Evolutionary conservation across 2,113 vertebrate genomes (phyloP).

Genomic region (Callospermophilus lateralis): DNA sequence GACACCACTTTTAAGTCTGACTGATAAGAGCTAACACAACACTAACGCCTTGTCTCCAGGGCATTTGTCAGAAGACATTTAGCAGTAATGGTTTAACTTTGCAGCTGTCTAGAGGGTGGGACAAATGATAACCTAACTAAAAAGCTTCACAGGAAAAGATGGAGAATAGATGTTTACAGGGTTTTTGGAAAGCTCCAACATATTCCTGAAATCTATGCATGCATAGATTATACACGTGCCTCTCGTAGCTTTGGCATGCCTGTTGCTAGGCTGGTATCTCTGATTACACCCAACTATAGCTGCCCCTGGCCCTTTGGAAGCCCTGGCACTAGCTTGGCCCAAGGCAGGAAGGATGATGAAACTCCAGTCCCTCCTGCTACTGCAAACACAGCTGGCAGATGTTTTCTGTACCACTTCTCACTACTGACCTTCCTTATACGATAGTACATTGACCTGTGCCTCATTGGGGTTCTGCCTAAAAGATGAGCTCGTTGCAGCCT

Average conservation of each 20-base stretch:
- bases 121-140: not conserved
- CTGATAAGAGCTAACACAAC: not conserved
- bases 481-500: no score
- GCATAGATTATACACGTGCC: not conserved
- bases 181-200: not conserved
- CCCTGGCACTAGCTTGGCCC: constrained; percentile 74
- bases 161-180: not conserved
- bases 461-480: no score
- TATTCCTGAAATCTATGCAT: not conserved
- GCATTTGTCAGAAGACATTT: not conserved
- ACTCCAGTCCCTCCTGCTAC: constrained; percentile 96
- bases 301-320: constrained; percentile 69
- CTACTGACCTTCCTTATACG: no score
- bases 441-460: no score
- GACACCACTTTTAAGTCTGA: not conserved
- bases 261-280: constrained; percentile 71
- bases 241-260: constrained; percentile 61
- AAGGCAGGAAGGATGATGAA: constrained; percentile 93
- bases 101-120: not conserved
- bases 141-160: not conserved
- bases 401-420: constrained; percentile 50
- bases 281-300: constrained; percentile 65
- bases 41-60: not conserved
- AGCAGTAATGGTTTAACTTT: not conserved
- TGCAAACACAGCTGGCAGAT: constrained; percentile 99